A percentile compares a stretch with the other conserved stretches of the same genome.
phyloP scores from a whole-genome alignment of 2,113 vertebrate genomes.

The Platysteira castanea region DNA sequence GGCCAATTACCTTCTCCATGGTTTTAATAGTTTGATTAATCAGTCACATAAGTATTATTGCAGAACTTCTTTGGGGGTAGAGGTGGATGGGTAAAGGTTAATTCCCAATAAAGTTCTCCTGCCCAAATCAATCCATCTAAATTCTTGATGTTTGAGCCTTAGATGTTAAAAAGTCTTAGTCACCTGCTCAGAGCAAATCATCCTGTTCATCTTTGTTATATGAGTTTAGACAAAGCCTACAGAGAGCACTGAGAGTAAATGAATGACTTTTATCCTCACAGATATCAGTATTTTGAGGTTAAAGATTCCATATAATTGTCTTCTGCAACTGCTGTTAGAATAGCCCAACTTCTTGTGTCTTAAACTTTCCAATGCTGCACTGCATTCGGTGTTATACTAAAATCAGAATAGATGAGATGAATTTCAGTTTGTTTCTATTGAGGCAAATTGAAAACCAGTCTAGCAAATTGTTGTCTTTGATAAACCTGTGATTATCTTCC shows the following conservation, averaged over 20 bases:
- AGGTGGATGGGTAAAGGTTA: not conserved
- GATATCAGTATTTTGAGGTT: not conserved
- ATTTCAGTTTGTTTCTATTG: not conserved
- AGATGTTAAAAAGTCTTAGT: not conserved
- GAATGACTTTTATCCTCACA: not conserved
- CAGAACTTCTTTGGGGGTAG: not conserved
- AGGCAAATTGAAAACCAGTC: not conserved
- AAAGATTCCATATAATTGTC: not conserved
- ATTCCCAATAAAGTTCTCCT: not conserved
- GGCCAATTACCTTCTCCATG: not conserved
- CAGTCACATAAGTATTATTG: not conserved
- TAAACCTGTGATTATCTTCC: not conserved
- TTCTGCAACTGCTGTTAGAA: not conserved
- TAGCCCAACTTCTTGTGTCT: not conserved
- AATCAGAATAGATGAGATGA: not conserved
- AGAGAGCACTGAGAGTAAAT: not conserved
- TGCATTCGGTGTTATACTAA: not conserved
- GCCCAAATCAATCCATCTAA: not conserved
- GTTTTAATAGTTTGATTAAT: not conserved
- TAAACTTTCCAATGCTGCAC: fast-evolving
- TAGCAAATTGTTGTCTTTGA: not conserved
- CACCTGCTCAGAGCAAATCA: not conserved
- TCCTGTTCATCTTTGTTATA: not conserved
- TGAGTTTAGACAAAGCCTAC: not conserved
- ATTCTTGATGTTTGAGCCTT: not conserved